A percentile compares a stretch with the other conserved stretches of the same genome.
Conservation (phyloP, 1,140 invertebrate genomes). For the Apis dorsata region DNA sequence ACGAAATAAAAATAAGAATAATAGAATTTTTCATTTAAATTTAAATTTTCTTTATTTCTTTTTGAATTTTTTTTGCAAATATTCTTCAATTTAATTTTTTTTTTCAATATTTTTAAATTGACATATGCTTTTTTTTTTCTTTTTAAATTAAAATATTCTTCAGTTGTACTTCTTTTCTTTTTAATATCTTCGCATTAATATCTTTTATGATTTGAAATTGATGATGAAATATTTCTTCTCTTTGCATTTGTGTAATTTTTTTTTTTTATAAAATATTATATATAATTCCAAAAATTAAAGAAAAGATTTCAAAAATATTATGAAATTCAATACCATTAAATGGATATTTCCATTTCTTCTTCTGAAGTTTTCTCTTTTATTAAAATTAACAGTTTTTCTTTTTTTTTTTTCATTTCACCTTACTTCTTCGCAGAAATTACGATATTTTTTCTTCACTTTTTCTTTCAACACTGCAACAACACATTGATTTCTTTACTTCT, state of each 20-base stretch:
- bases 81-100: not conserved
- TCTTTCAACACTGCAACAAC: too few relatives aligned
- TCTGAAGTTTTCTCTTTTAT: not conserved
- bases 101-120: not conserved
- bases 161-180: not conserved
- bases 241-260: too few relatives aligned
- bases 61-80: not conserved
- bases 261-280: too few relatives aligned
- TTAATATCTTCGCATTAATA: not conserved
- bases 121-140: not conserved
- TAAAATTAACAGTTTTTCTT: not conserved
- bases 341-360: not conserved
- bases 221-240: not conserved
- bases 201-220: not conserved
- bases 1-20: not conserved
- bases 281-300: too few relatives aligned
- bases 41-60: not conserved
- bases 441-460: too few relatives aligned
- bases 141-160: not conserved
- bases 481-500: too few relatives aligned
- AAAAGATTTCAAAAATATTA: too few relatives aligned
- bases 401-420: not conserved
- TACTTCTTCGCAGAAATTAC: too few relatives aligned
- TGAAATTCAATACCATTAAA: not conserved
- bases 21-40: not conserved